Conservation (phyloP, 2,888 invertebrate genomes). For the Orthosia gracilis region DNA sequence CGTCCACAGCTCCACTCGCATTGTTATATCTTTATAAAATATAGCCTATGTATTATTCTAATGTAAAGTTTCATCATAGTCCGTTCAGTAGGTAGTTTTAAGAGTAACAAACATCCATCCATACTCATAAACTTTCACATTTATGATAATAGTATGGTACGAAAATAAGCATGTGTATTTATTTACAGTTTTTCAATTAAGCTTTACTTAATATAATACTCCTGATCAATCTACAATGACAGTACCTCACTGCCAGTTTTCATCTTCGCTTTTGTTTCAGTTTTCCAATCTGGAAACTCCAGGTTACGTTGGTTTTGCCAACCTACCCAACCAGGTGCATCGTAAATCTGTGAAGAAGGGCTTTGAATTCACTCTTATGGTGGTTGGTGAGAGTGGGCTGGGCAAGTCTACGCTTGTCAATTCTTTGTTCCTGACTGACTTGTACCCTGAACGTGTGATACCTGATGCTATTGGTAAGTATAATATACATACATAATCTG, state of each 20-base stretch:
- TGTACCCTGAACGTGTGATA: constrained; percentile 98
- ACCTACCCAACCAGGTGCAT: constrained; percentile 99
- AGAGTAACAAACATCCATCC: too few relatives aligned
- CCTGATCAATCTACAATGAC: not conserved
- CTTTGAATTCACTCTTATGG: constrained; percentile 99
- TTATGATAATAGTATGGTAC: too few relatives aligned
- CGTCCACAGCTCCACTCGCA: too few relatives aligned
- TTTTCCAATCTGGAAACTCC: constrained; percentile 96
- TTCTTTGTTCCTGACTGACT: constrained; percentile 97
- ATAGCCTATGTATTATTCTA: too few relatives aligned
- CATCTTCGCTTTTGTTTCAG: constrained; percentile 82
- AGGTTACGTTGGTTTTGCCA: constrained; percentile 98
- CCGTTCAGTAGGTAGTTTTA: too few relatives aligned
- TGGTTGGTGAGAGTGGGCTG: constrained; percentile 97
- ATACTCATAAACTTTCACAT: too few relatives aligned
- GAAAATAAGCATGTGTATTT: not conserved
- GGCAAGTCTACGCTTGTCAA: constrained; percentile 99
- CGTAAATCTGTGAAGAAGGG: constrained; percentile 99
- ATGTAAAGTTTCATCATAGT: too few relatives aligned
- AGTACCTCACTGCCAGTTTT: not conserved
- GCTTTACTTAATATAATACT: not conserved
- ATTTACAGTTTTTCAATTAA: not conserved
- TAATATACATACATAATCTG: not conserved
- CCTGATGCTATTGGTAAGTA: constrained; percentile 96
- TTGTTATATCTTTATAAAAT: too few relatives aligned